A percentile compares a stretch with the other conserved stretches of the same genome.
Conservation (phyloP, 2,888 invertebrate genomes). For the Xestia rhomboidea region DNA sequence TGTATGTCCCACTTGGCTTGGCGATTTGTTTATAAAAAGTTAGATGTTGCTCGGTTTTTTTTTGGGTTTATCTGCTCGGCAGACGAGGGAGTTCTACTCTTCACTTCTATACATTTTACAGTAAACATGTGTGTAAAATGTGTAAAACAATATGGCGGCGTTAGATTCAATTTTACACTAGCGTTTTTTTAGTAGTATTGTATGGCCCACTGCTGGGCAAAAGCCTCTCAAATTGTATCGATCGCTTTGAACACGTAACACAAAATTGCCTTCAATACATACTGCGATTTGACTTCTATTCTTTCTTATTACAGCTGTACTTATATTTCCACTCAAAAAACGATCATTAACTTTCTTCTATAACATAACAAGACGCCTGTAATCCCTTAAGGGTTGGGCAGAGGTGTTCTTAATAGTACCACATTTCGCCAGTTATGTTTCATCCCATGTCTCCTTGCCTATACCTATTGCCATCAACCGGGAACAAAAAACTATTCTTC, state of each 20-base stretch:
- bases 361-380: too few species aligned
- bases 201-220: not conserved
- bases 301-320: not conserved
- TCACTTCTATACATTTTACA: too few species aligned
- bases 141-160: not conserved
- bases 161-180: too few species aligned
- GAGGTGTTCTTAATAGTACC: too few species aligned
- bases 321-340: not conserved
- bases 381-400: too few species aligned
- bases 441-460: too few species aligned
- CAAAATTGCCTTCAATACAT: not conserved
- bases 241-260: not conserved
- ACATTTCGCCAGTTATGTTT: too few species aligned
- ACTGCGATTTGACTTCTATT: not conserved
- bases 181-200: not conserved
- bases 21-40: not conserved
- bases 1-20: constrained; percentile 66
- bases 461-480: too few species aligned
- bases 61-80: not conserved
- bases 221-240: not conserved
- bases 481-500: too few species aligned
- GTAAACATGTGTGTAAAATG: not conserved
- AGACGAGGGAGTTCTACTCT: not conserved
- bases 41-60: not conserved
- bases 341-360: not conserved